Base-by-base conservation (phyloP, 2,888 invertebrate genomes). In the Tetragonisca angustula region DNA sequence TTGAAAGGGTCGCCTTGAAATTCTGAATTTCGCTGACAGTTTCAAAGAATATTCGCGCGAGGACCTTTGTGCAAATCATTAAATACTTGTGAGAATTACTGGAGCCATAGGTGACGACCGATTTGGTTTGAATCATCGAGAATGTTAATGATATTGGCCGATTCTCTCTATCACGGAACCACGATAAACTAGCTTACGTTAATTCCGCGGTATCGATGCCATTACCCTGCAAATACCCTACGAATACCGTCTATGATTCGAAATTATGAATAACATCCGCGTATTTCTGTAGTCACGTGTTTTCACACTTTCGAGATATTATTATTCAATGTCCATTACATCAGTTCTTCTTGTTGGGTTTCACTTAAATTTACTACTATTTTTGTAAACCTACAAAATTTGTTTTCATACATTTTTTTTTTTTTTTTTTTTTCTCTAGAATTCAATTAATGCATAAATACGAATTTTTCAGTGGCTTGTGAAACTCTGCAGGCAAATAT, bases 181-280 rank as follows among this genome's bases (percentile, higher is more conserved):
- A 59, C 54, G 56, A n/a, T 49, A 69, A 68, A 82, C 78, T 81
- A 84, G 71, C 75, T 75, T 24, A 79, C 9, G 75, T 81, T 84
- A 75, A 56, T 27, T 67, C 52, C 11, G 43, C 43, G 43, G 43
- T 43, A 43, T 43, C 71, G n/a, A 43, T 50, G 43, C 59, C 67
- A 81, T 21, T 52, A 81, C 75, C 71, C 62, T 21, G 67, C 65
- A 61, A 67, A 81, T 71, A 27, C 2, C 27, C 27, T 27, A 67
- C 76, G n/a, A 52, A 4, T 9, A 1, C 36, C 4, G 54, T 56
- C 15, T 70, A 49, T n/a, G 3, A 43, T 27, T 69, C 43, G 64
- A 68, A 27, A 19, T 43, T 21, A 49, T 13, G 43, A 27, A 9
- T 27, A n/a, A 43, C 43, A 43, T 1, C 43, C 43, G 43, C 43